Percentiles rank a stretch among this genome's conserved stretches.
Conservation (phyloP, 2,113 vertebrate genomes). For the Dicaeum eximium region DNA sequence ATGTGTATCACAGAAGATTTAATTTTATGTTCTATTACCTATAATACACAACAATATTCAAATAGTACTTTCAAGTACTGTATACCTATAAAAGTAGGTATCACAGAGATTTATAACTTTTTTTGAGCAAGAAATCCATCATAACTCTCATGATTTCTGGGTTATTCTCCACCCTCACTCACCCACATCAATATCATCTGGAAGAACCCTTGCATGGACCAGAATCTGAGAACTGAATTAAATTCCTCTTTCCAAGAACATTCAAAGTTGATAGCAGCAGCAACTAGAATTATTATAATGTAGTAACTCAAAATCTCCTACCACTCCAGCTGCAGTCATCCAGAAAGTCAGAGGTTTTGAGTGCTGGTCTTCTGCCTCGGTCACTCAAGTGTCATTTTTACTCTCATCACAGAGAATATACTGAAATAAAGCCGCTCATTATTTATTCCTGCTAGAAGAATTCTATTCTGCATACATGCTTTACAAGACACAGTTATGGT, state of each 20-base stretch:
- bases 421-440: neutral
- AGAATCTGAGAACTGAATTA: neutral
- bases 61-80: neutral
- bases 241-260: neutral
- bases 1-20: neutral
- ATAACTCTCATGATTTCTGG: neutral
- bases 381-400: neutral
- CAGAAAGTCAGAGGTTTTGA: neutral
- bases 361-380: neutral
- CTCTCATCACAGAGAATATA: conserved; percentile 1
- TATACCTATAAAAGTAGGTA: neutral
- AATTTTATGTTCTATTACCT: neutral
- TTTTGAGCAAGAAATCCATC: neutral
- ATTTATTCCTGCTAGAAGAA: neutral
- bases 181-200: neutral
- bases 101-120: neutral
- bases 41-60: neutral
- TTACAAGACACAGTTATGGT: neutral
- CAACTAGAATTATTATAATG: neutral
- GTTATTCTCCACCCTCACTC: neutral
- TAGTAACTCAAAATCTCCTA: neutral
- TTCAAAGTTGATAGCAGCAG: neutral
- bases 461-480: neutral
- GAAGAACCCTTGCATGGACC: neutral
- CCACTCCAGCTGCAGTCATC: neutral